These are phyloP conservation scores for Triops cancriformis DNA, from an alignment of 1,140 invertebrate genomes.

Conservation along the genomic window DNA sequence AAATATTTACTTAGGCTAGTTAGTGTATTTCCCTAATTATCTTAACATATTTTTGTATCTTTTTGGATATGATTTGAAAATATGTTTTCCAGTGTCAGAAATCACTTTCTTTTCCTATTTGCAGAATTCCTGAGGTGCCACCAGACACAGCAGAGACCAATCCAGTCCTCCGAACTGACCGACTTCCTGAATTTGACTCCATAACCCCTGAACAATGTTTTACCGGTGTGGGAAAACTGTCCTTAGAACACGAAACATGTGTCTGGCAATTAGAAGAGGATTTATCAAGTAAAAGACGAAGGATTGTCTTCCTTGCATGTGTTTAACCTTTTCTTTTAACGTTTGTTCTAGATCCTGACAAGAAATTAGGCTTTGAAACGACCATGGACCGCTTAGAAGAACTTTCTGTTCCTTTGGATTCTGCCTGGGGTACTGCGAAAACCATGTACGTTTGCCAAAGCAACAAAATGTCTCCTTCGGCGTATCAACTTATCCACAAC, in stretches of 20 bases:
- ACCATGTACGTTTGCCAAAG: constrained; percentile 70
- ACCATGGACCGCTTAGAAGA: constrained; percentile 71
- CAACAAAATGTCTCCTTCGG: constrained; percentile 64
- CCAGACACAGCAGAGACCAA: constrained; percentile 65
- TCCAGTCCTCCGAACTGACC: constrained; percentile 58
- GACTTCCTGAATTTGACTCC: constrained; percentile 66
- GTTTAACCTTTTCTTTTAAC: constrained; percentile 26
- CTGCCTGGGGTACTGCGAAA: constrained; percentile 78
- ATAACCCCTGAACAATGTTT: constrained; percentile 74
- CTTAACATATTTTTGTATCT: too few species aligned
- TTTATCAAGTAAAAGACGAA: constrained; percentile 39
- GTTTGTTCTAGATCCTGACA: constrained; percentile 33
- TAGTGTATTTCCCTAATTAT: too few species aligned
- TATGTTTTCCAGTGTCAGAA: not conserved
- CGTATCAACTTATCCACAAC: constrained; percentile 63
- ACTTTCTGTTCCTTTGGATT: constrained; percentile 58
- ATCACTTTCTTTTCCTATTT: constrained; percentile 29
- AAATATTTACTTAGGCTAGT: too few species aligned
- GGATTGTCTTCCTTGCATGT: constrained; percentile 20
- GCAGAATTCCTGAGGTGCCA: constrained; percentile 82
- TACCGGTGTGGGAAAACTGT: constrained; percentile 67
- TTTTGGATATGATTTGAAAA: too few species aligned
- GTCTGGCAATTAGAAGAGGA: constrained; percentile 55
- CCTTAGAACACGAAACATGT: constrained; percentile 70
- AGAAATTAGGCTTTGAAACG: constrained; percentile 53